phyloP scores from a whole-genome alignment of 2,797 vertebrate species.

The Apodemus agrarius region DNA sequence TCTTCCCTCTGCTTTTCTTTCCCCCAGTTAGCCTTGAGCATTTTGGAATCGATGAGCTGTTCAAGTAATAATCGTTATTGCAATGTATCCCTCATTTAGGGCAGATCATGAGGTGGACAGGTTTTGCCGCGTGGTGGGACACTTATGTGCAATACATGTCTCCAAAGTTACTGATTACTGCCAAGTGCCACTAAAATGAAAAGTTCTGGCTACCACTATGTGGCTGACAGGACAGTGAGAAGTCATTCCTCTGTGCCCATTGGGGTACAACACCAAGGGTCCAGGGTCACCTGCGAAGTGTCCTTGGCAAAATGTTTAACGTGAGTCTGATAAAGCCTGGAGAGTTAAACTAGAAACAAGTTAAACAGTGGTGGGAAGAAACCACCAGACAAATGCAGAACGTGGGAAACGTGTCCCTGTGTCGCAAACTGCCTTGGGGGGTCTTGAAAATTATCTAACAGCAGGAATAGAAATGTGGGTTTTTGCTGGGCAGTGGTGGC shows the following conservation, averaged over 20 bases:
- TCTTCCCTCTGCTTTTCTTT: not conserved
- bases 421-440: not conserved
- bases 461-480: not conserved
- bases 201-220: too few relatives aligned
- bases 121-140: not conserved
- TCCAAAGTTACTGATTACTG: not conserved
- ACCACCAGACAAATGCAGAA: not conserved
- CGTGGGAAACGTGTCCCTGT: not conserved
- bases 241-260: not conserved
- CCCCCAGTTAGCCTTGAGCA: not conserved
- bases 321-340: not conserved
- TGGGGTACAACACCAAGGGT: not conserved
- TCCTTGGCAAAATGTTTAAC: not conserved
- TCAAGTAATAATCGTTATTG: not conserved
- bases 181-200: not conserved
- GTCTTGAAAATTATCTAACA: not conserved
- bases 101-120: not conserved
- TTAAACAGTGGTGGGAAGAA: not conserved
- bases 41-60: not conserved
- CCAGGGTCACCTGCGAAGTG: not conserved
- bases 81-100: not conserved
- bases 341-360: not conserved
- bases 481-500: too few relatives aligned
- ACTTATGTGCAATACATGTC: not conserved
- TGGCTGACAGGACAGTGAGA: not conserved